A percentile compares a stretch with the other conserved stretches of the same genome.
These are phyloP conservation scores for Hyperopisus bebe DNA, from an alignment of 2,113 vertebrate genomes.

Conservation along the genomic window DNA sequence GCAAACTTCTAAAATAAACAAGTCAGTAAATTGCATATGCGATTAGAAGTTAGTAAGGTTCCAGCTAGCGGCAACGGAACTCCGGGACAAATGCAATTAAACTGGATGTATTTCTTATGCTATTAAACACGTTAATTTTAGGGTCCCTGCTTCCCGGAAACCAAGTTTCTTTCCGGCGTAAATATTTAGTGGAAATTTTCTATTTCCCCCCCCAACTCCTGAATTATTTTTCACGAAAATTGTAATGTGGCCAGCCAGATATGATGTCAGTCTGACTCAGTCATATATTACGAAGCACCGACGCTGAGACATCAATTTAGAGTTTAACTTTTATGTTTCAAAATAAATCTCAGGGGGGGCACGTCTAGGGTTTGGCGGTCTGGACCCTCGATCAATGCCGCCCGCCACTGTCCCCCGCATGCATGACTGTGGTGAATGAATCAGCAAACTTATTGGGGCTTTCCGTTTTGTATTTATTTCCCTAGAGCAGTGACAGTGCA, in stretches of 20 bases:
- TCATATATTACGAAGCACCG: background rate
- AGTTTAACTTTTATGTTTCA: background rate
- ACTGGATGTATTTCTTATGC: background rate
- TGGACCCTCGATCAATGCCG: background rate
- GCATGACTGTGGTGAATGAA: background rate
- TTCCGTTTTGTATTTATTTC: background rate
- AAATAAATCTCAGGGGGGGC: background rate
- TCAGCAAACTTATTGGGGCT: background rate
- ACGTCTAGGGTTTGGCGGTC: background rate
- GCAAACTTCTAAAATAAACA: background rate
- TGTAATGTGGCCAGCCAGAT: background rate
- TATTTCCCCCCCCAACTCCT: background rate
- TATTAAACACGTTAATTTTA: background rate
- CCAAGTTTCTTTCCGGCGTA: background rate
- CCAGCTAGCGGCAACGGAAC: background rate
- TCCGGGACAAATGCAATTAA: background rate
- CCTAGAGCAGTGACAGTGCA: background rate
- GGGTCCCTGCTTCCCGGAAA: background rate
- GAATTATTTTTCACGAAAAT: background rate
- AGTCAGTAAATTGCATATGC: background rate
- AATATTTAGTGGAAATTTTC: background rate
- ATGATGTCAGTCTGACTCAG: background rate
- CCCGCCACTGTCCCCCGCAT: background rate
- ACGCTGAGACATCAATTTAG: background rate
- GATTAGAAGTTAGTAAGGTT: background rate